Conservation (phyloP, 1,140 invertebrate genomes). For the Rhynchophorus ferrugineus region DNA sequence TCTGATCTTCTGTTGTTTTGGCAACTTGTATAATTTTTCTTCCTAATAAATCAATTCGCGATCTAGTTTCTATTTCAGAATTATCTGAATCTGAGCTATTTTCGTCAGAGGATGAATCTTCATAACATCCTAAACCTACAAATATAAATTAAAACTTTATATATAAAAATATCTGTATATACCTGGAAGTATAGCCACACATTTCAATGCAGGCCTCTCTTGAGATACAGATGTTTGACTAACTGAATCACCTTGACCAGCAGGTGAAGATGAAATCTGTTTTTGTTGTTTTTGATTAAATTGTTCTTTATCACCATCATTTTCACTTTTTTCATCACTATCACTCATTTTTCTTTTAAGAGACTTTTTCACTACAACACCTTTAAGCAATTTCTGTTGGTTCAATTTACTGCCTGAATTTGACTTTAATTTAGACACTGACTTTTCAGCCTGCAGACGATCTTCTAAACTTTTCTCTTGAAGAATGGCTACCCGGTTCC, state of each 20-base stretch:
- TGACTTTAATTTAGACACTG: conserved; percentile 31
- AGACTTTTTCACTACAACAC: conserved; percentile 51
- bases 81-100: conserved; percentile 51
- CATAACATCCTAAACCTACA: conserved; percentile 59
- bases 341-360: conserved; percentile 57
- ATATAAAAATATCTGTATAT: neutral
- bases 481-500: conserved; percentile 67
- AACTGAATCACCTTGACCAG: conserved; percentile 18
- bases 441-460: conserved; percentile 49
- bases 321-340: conserved; percentile 40
- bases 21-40: conserved; percentile 37
- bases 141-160: too few species aligned
- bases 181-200: conserved; percentile 66
- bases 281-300: conserved; percentile 18
- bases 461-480: conserved; percentile 68
- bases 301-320: conserved; percentile 23
- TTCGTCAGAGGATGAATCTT: conserved; percentile 59
- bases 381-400: conserved; percentile 52
- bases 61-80: conserved; percentile 23
- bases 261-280: conserved; percentile 27
- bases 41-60: conserved; percentile 50
- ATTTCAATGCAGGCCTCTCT: conserved; percentile 46
- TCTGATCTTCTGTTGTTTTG: neutral
- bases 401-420: conserved; percentile 33
- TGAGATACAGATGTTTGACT: neutral